Evolutionary conservation across 2,888 invertebrate species (phyloP).

Genomic region (Micoletzkya japonica): DNA sequence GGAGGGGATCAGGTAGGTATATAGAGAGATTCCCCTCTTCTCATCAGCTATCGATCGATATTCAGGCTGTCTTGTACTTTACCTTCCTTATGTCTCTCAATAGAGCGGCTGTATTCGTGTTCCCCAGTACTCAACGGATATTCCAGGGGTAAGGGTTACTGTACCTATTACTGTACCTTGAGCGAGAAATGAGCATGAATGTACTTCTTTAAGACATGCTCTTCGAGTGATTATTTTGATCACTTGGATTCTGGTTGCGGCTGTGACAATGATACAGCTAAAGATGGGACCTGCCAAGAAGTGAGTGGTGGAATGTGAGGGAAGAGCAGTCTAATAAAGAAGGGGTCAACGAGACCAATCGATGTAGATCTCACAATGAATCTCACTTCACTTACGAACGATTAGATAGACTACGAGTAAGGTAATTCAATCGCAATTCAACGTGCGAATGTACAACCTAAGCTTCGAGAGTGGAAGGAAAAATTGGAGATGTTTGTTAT

Average conservation of each 20-base stretch:
- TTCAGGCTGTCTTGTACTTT: constrained; percentile 20
- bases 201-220: background rate
- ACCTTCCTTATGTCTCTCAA: constrained; percentile 21
- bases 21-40: background rate
- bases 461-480: too few species aligned
- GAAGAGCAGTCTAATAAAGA: too few species aligned
- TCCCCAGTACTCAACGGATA: background rate
- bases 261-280: constrained; percentile 4
- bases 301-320: background rate
- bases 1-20: constrained; percentile 3
- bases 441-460: too few species aligned
- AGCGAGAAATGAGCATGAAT: background rate
- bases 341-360: too few species aligned
- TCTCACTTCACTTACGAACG: too few species aligned
- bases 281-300: constrained; percentile 5
- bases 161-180: background rate
- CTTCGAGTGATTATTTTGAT: constrained; percentile 3
- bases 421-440: too few species aligned
- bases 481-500: too few species aligned
- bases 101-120: background rate
- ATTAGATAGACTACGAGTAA: too few species aligned
- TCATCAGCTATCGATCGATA: background rate
- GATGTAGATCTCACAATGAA: too few species aligned
- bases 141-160: background rate
- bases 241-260: constrained; percentile 7